Evolutionary conservation across 1,140 invertebrate genomes (phyloP).

Genomic region (Drosophila parvula): DNA sequence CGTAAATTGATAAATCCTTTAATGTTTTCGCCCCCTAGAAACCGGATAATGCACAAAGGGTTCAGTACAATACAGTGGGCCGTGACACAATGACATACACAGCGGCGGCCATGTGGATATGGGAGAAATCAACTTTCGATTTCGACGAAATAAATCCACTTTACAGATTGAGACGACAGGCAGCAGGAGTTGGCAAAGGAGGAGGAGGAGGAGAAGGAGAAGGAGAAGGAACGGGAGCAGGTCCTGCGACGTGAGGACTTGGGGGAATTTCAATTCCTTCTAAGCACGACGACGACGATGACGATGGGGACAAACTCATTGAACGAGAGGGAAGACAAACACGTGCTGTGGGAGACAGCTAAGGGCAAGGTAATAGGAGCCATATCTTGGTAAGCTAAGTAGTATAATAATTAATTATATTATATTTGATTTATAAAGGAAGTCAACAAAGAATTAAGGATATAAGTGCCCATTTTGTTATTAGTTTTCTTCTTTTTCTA

Average conservation of each 20-base stretch:
- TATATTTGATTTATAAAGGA: background rate
- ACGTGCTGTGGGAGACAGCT: constrained; percentile 39
- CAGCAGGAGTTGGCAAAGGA: background rate
- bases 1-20: constrained; percentile 80
- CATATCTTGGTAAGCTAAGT: background rate
- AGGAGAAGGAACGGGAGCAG: background rate
- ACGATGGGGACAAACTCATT: constrained; percentile 67
- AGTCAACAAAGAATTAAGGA: no score
- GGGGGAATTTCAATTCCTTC: constrained; percentile 71
- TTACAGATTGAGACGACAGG: constrained; percentile 68
- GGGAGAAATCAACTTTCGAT: constrained; percentile 76
- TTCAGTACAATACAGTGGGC: constrained; percentile 5
- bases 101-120: constrained; percentile 1
- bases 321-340: constrained; percentile 59
- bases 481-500: no score
- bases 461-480: no score
- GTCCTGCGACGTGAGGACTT: constrained; percentile 21
- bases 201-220: background rate
- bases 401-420: background rate
- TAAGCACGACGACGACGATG: constrained; percentile 53
- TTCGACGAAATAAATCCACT: constrained; percentile 77
- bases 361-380: background rate
- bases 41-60: constrained; percentile 29
- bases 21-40: constrained; percentile 45
- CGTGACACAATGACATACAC: constrained; percentile 35